A percentile compares a stretch with the other conserved stretches of the same genome.
These are phyloP conservation scores for Drosophila kohkoa DNA, from an alignment of 1,140 invertebrate species.

Conservation along the genomic window DNA sequence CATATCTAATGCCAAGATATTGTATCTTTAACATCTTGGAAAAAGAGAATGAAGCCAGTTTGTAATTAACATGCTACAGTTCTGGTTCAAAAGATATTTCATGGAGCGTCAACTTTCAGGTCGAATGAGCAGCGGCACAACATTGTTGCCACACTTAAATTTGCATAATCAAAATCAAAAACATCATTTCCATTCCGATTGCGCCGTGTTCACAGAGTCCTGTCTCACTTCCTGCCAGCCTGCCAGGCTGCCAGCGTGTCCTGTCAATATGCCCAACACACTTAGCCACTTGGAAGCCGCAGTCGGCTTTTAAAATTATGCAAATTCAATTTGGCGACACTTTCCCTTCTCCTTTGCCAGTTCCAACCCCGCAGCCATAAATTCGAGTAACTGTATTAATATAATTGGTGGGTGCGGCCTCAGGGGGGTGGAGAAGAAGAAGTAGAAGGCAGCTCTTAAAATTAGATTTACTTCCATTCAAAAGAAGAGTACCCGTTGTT, in stretches of 20 bases:
- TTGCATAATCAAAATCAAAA: conserved; percentile 84
- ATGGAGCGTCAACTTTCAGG: conserved; percentile 60
- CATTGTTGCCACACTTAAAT: conserved; percentile 83
- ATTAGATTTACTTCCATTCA: conserved; percentile 72
- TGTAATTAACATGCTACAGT: conserved; percentile 55
- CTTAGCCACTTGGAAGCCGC: conserved; percentile 77
- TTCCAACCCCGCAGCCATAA: conserved; percentile 53
- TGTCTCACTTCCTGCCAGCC: background rate
- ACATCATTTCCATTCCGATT: conserved; percentile 73
- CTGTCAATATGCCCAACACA: conserved; percentile 68
- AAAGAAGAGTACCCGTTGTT: conserved; percentile 27
- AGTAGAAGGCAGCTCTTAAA: conserved; percentile 56
- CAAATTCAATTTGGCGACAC: conserved; percentile 83
- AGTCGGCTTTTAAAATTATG: conserved; percentile 82
- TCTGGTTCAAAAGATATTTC: conserved; percentile 35
- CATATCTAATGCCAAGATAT: conserved; percentile 5
- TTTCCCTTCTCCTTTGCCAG: conserved; percentile 34
- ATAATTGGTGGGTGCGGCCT: conserved; percentile 67
- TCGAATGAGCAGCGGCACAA: conserved; percentile 62
- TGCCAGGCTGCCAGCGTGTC: background rate
- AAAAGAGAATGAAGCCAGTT: conserved; percentile 9
- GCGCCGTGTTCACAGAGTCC: background rate
- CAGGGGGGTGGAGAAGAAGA: conserved; percentile 3
- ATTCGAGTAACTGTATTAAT: conserved; percentile 82
- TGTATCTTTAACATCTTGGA: background rate